Evolutionary conservation across 2,113 vertebrate genomes (phyloP).

Genomic region (Bubalus kerabau): DNA sequence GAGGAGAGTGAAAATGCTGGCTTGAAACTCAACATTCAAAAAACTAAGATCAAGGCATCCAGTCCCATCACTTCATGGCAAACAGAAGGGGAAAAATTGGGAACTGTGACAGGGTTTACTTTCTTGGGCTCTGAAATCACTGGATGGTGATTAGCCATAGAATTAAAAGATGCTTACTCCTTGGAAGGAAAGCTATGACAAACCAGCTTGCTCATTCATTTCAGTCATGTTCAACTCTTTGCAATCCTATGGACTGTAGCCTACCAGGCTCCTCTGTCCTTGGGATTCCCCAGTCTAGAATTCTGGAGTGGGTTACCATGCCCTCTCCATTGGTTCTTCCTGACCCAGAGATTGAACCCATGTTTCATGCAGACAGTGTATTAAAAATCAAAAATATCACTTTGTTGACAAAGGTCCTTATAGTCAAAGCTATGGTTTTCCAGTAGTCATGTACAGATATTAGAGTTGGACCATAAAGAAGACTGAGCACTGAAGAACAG

Average conservation of each 20-base stretch:
- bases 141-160: not conserved
- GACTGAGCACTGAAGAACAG: not conserved
- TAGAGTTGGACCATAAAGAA: not conserved
- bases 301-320: not conserved
- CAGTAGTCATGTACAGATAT: not conserved
- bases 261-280: not conserved
- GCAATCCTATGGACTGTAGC: not conserved
- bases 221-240: not conserved
- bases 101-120: not conserved
- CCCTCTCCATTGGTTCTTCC: not conserved
- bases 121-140: not conserved
- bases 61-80: not conserved
- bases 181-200: not conserved
- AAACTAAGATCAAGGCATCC: not conserved
- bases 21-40: not conserved
- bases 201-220: not conserved
- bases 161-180: not conserved
- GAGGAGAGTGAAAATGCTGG: not conserved
- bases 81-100: not conserved
- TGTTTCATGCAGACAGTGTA: not conserved
- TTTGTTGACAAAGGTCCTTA: not conserved
- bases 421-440: not conserved
- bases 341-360: not conserved
- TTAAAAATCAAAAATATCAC: not conserved
- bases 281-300: not conserved